These are phyloP conservation scores for Vespertilio murinus DNA, from an alignment of 2,797 vertebrate genomes.

Conservation along the genomic window DNA sequence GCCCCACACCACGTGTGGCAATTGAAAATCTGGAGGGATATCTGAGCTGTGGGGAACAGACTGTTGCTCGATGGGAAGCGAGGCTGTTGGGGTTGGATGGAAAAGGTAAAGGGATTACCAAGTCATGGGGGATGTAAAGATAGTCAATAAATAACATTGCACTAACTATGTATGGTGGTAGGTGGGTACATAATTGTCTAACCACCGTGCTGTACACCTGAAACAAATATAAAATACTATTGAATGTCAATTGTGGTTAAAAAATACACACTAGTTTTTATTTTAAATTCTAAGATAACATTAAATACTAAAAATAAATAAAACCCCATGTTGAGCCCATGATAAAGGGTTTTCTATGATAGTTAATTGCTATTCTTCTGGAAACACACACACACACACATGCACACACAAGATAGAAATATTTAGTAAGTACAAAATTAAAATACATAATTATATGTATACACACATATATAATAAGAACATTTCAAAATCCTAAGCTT, in stretches of 20 bases:
- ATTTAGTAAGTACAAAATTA: not conserved
- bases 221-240: not conserved
- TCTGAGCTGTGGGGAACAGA: not conserved
- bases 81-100: not conserved
- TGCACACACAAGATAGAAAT: not conserved
- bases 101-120: not conserved
- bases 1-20: not conserved
- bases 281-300: slow-evolving; percentile 38
- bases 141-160: not conserved
- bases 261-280: not conserved
- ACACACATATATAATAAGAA: fast-evolving
- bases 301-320: slow-evolving; percentile 36
- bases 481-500: not conserved
- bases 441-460: not conserved
- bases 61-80: not conserved
- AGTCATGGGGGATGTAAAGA: not conserved
- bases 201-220: not conserved
- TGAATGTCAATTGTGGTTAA: not conserved
- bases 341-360: not conserved
- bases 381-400: not conserved
- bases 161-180: not conserved
- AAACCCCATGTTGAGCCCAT: not conserved
- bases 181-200: not conserved
- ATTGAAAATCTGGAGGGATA: not conserved
- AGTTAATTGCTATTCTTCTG: not conserved